Evolutionary conservation across 2,113 vertebrate species (phyloP).

Genomic region (Noturus placidus): DNA sequence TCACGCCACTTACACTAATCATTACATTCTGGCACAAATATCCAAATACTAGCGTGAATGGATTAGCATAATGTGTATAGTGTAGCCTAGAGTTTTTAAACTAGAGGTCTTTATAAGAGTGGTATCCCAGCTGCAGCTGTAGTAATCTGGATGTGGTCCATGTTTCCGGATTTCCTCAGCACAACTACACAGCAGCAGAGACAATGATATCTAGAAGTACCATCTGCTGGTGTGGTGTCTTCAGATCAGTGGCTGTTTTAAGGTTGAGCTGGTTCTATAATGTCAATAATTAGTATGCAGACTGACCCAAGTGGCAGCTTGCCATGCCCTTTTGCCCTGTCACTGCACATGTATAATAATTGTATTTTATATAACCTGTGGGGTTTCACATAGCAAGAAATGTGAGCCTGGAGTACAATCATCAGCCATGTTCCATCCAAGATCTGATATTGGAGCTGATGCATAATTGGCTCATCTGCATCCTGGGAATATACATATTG

Average conservation of each 20-base stretch:
- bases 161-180: conserved; percentile 5
- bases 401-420: neutral
- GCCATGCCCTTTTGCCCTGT: conserved; percentile 7
- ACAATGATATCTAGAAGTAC: neutral
- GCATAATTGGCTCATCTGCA: neutral
- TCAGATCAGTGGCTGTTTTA: neutral
- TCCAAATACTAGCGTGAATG: neutral
- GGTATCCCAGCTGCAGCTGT: conserved; percentile 26
- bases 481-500: neutral
- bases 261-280: neutral
- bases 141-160: conserved; percentile 8
- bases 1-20: conserved; percentile 28
- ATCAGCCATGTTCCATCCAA: neutral
- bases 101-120: neutral
- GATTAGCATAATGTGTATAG: conserved; percentile 9
- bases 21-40: conserved; percentile 39
- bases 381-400: neutral
- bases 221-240: neutral
- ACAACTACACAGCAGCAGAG: neutral
- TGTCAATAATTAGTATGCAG: conserved; percentile 25
- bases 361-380: neutral
- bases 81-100: conserved; percentile 10
- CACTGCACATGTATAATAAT: conserved; percentile 2
- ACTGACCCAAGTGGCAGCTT: neutral
- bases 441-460: neutral